Evolutionary conservation across 2,888 invertebrate genomes (phyloP), one percentile per base, ranked within the genome.

Genomic region (Stenchaetothrips biformis): DNA sequence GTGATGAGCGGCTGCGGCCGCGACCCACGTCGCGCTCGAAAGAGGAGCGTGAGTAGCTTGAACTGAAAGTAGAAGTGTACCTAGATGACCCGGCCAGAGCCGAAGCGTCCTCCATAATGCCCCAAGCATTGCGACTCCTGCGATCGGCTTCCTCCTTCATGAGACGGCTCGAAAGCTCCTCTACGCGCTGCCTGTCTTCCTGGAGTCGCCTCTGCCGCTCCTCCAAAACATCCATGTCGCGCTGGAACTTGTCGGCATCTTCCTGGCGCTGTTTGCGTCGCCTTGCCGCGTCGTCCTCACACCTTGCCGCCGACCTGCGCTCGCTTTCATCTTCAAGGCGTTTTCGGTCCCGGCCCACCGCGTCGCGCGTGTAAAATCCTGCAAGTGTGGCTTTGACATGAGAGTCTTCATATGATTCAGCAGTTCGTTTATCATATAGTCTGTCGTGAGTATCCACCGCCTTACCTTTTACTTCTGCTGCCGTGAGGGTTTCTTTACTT

Each of bases 391-490:
- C 80, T 78, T 80, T 82, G 78, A 80, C 80, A 79, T 80, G 77
- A 49, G 78, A 80, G 79, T 82, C 81, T 79, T 81, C 81, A 82
- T 83, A 79, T 47, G 53, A 79, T 82, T 81, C 6, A 8, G 82
- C 11, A 85, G 84, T 78, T 85, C 85, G 49, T 80, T 83, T 48
- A 82, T 83, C 7, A 83, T 82, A 25, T 79, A 81, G 48, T 82
- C 82, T 59, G 82, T 83, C 48, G 79, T 83, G 81, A 78, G 82
- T 81, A 77, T 59, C 83, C 82, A 87, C 86, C 83, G 84, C 86
- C 82, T 86, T 86, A 80, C 84, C 85, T 83, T 85, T 84, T 2
- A 86, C 84, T 59, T 85, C 81, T 49, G 79, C 79, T 80, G 27
- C 79, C 83, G 74, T 83, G 83, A 80, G 81, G 81, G 21, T 81